Conservation (phyloP, 2,888 invertebrate genomes). For the Protodeltote pygarga region DNA sequence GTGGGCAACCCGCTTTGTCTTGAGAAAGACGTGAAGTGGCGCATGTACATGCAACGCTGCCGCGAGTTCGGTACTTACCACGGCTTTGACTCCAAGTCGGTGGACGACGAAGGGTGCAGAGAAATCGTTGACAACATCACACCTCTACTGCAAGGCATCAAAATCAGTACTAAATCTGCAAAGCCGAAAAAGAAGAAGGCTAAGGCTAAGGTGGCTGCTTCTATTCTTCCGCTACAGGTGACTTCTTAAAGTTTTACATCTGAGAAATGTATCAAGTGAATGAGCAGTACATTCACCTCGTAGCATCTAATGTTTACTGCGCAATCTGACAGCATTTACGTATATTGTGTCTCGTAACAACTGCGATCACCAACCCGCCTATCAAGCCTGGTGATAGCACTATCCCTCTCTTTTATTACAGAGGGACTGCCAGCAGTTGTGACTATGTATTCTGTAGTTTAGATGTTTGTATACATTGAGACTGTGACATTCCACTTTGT, state of each 20-base stretch:
- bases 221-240: too few relatives aligned
- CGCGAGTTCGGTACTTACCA: slow-evolving; percentile 60
- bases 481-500: slow-evolving; percentile 33
- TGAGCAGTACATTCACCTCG: slow-evolving; percentile 6
- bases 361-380: slow-evolving; percentile 17
- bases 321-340: neutral
- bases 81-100: slow-evolving; percentile 55
- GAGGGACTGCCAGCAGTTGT: neutral
- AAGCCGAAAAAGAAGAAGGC: slow-evolving; percentile 5
- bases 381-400: slow-evolving; percentile 10
- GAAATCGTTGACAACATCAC: slow-evolving; percentile 16
- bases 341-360: slow-evolving; percentile 3
- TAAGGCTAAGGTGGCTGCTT: too few relatives aligned
- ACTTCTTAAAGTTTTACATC: too few relatives aligned
- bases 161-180: slow-evolving; percentile 1
- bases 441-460: slow-evolving; percentile 2
- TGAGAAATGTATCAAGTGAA: neutral
- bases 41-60: slow-evolving; percentile 68
- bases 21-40: slow-evolving; percentile 69
- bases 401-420: neutral
- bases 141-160: slow-evolving; percentile 26
- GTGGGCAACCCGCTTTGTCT: slow-evolving; percentile 84
- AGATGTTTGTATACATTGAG: slow-evolving; percentile 1
- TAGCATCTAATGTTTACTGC: slow-evolving; percentile 16
- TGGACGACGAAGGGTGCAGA: slow-evolving; percentile 1